Base-by-base conservation (phyloP, 2,888 invertebrate genomes). In the Andricus curvator region DNA sequence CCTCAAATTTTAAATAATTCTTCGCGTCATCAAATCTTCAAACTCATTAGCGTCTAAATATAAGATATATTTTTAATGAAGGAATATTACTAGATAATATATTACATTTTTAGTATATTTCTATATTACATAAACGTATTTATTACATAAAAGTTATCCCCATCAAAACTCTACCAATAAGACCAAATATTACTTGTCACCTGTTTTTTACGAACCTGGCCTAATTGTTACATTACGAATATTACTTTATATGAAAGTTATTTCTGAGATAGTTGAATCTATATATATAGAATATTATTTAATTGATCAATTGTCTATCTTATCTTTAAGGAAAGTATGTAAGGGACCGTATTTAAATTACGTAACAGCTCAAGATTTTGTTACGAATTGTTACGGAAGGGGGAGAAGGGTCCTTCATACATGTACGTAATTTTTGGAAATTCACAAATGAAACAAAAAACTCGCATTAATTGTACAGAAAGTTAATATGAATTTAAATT, bases 141-240 rank as follows among this genome's bases (percentile, higher is more conserved):
- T 4, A 60, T 64, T 29, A 64, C 8, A 64, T 29, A 64, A 29
- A 64, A 64, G 64, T 29, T 29, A 4, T 11, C 60, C 22, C 4
- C 60, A 29, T 64, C 5, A 29, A 64, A 64, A 8, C 64, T 29
- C 17, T 64, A 64, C 6, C 17, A 15, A 66, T 65, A 67, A n/a
- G 29, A 65, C 60, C 37, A 41, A 62, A 17, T 67, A 25, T 22
- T 68, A 33, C 44, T 65, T 33, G 60, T 33, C 64, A 65, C 22
- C 48, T 56, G 37, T 67, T 64, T 77, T 56, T 56, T 56, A 65
- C 29, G 20, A 79, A 68, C 37, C 25, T 13, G 66, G 70, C 60
- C 64, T 65, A 65, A 77, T 77, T 76, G 25, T 56, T 29, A 20
- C 51, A 25, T 70, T 22, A 60, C 25, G 33, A 37, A 79, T 51